Evolutionary conservation across 1,140 invertebrate species (phyloP), one percentile per base, ranked within the genome.

Genomic region (Sweltsa coloradensis): DNA sequence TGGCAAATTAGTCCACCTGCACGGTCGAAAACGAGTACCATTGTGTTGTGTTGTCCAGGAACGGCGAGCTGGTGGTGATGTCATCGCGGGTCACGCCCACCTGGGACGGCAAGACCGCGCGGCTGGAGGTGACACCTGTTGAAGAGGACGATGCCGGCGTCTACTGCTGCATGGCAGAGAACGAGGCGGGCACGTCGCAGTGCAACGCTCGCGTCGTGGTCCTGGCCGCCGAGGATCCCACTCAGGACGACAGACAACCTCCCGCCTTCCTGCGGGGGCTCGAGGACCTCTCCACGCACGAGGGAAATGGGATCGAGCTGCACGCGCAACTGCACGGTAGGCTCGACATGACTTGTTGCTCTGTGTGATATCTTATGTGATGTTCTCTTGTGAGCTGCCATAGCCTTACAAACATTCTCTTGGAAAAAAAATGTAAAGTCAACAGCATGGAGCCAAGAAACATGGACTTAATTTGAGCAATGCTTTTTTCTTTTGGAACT

Each of bases 121-220:
- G 62, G 29, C 58, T 81, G 3, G 63, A 73, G 46, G 68, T 81
- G 45, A 62, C 68, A 3, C 55, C 67, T 36, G 67, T 76, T 2
- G 62, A 66, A 18, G 16, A 55, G 0, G 62, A 59, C 2, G 78
- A 81, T 56, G 65, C 70, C 18, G 78, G 77, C 18, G 56, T 70
- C 41, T 91, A 91, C 56, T 79, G 76, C 2, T 86, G 84, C 58
- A 74, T 83, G 41, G 79, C 82, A 3, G 73, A 73, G 18, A 85
- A 86, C 60, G 67, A 71, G 37, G 67, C 72, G 34, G 83, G 83
- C 14, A 75, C 68, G 41, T 71, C 68, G 13, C 68, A 70, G 19
- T 74, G 75, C 36, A 67, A 67, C 21, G 72, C 72, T 5, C 64
- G 67, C 43, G 52, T 83, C 7, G 51, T 53, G 5, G 65, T 74